Base-by-base conservation (phyloP, 2,113 vertebrate species). In the Prolemur simus region DNA sequence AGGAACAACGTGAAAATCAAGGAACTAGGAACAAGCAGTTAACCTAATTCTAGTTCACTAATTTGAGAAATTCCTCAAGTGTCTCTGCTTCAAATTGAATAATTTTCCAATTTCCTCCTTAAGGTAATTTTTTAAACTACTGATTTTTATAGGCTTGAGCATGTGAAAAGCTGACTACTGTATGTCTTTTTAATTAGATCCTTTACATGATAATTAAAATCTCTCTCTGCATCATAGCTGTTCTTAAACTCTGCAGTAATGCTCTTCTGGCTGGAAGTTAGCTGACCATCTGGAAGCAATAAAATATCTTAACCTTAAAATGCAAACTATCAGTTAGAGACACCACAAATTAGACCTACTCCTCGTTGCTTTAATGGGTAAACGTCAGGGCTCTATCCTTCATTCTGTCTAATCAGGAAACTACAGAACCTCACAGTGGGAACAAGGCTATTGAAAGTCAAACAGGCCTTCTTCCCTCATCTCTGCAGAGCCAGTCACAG, bases 231-330 rank as follows among this genome's bases (percentile, higher is more conserved):
- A 96, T 71, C 96, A 82, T 25, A 96, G 97, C 97, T 96, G 93
- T 97, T 89, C 49, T 98, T 97, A 94, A 98, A 76, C 54, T 96
- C 77, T 7, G 45, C 42, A 83, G 47, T 82, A 89, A 92, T 47
- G 89, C 63, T 84, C 56, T 77, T 93, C 97, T 86, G 89, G 95
- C 68, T 92, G 84, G 81, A 96, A 92, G 74, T 88, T 86, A 92
- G 87, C 63, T 98, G 97, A 85, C 97, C 97, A 97, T 97, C 96
- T 98, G 97, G 96, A 98, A 97, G 94, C 76, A 89, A 97, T 89
- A 95, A 89, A 96, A 81, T 96, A 87, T 68, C 96, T 97, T 97
- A 98, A 98, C 87, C 93, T 97, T 87, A 97, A 97, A 97, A 97
- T 88, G 78, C 89, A 97, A 96, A 91, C 82, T 97, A 91, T 94